Evolutionary conservation across 2,797 vertebrate genomes (phyloP).

Genomic region (Cryptoprocta ferox): DNA sequence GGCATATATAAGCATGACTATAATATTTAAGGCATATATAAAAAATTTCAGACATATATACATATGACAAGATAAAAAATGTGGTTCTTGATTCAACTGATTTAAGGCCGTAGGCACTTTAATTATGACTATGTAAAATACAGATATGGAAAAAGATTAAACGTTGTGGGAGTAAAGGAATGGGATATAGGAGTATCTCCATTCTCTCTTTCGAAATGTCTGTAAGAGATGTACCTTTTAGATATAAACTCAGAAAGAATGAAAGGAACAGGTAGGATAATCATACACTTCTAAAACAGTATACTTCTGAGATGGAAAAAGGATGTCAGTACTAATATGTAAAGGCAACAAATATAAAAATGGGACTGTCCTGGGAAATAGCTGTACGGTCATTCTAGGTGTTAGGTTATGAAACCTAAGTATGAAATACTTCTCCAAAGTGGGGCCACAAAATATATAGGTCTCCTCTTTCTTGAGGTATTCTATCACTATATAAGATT

Average conservation of each 20-base stretch:
- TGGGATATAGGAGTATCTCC: not conserved
- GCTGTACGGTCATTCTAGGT: not conserved
- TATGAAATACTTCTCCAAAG: not conserved
- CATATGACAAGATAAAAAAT: slow-evolving; percentile 35
- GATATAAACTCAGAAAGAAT: not conserved
- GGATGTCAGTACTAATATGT: not conserved
- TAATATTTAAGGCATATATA: slow-evolving; percentile 30
- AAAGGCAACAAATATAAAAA: slow-evolving; percentile 29
- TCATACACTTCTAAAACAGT: not conserved
- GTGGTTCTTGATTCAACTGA: not conserved
- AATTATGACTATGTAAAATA: slow-evolving; percentile 21
- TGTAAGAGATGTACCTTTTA: not conserved
- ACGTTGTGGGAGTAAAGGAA: not conserved
- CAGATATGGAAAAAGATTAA: not conserved
- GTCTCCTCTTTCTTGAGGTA: not conserved
- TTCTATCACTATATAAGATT: not conserved
- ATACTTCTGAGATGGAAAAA: not conserved
- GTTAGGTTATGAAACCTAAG: not conserved
- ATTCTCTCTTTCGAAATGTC: not conserved
- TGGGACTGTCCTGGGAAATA: not conserved
- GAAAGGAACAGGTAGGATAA: not conserved
- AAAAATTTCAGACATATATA: slow-evolving; percentile 38
- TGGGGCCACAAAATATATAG: not conserved
- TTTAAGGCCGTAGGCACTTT: not conserved
- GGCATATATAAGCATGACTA: slow-evolving; percentile 12